Evolutionary conservation across 2,797 vertebrate species (phyloP), one percentile per base, ranked within the genome.

Genomic region (Smutsia gigantea): DNA sequence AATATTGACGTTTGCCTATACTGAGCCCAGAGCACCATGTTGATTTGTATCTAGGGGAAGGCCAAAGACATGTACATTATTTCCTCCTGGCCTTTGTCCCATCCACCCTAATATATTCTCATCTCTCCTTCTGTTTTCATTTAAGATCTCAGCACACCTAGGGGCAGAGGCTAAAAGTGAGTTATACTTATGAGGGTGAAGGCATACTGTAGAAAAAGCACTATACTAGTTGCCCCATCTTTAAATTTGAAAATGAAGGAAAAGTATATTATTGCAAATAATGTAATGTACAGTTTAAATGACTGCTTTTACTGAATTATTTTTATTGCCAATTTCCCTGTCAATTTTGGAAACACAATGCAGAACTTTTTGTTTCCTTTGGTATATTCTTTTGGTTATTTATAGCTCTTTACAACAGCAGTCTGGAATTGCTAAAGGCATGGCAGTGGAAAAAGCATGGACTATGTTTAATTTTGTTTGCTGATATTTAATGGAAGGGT

Each of bases 401-500:
- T 63, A 64, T 31, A 64, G 46, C 31, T 91, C 74, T 86, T 90
- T 78, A 49, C 14, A 53, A 31, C 4, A 87, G 25, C 29, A 87
- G 15, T 74, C 75, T 49, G 34, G 25, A 95, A 74, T 83, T 3
- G 5, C 25, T 55, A 18, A 93, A 49, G 18, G 1, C n/a, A 31
- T 64, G 42, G 15, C 51, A 90, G 49, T 29, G 6, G 53, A 86
- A 82, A 90, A 90, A 74, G 17, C 1, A 0, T 68, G 29, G 95
- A 87, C 10, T 81, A 37, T 74, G 72, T 93, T 94, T 72, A 61
- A 37, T 72, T 95, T 68, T 81, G 46, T 84, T 90, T 83, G 59
- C 39, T 37, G 42, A 53, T 93, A 42, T 68, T 88, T 31, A 61
- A n/a, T 87, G 25, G 27, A 89, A 91, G 29, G 4, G 15, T 78